Base-by-base conservation (phyloP, 2,888 invertebrate species). In the Pherbina coryleti region DNA sequence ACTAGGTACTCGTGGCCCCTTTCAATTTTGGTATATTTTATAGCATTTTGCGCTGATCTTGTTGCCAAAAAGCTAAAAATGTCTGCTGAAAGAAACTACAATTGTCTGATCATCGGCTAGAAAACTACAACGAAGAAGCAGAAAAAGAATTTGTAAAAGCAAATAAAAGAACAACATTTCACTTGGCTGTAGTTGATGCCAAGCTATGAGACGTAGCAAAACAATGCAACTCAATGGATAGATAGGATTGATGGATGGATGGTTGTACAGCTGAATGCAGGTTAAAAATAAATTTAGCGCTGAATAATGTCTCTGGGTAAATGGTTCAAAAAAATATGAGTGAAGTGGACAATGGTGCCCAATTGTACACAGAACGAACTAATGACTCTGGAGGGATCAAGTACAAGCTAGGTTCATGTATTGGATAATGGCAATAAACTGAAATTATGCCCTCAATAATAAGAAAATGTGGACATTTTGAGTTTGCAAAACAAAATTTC, bases 291-390 rank as follows among this genome's bases (percentile, higher is more conserved):
- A 31, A 28, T 53, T 4, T 17, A n/a, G 70, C 70, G 62, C 49
- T 51, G 44, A 75, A 67, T 67, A 37, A 62, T 49, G 76, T 78
- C 78, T 78, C 57, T 81, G 79, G 79, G 81, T 81, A 77, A 81
- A 77, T 66, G 67, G 66, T 44, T 77, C 34, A 37, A 49, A 57
- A 57, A 28, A 17, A 22, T 31, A 22, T 64, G n/a, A n/a, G 17
- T 22, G 25, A 64, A 64, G n/a, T 17, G 7, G n/a, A 31, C 25
- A n/a, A 44, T 37, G 37, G 22, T 44, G 34, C 53, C 7, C 57
- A 19, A 5, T 60, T 19, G 34, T 14, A 28, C 55, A 55, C 5
- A 14, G 57, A 0, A 2, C 57, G 64, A 19, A 28, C 19, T 37
- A 14, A 19, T 19, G 14, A 19, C 25, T 5, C 5, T 14, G 28